Base-by-base conservation (phyloP, 1,140 invertebrate species). In the Heliconius hewitsoni region DNA sequence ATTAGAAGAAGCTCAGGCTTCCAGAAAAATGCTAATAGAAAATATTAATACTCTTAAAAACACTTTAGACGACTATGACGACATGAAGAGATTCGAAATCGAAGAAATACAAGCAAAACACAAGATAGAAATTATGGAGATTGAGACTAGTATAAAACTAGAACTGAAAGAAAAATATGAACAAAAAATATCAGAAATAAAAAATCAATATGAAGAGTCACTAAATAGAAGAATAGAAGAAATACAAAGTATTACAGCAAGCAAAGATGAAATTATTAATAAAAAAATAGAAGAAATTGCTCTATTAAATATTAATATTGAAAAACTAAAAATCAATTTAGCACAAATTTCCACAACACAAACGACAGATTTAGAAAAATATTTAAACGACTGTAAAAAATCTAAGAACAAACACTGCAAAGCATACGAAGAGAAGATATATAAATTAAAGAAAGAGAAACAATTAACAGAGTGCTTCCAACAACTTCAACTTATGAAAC, bases 261-360 rank as follows among this genome's bases (percentile, higher is more conserved):
- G 73, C 52, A 84, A 87, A 73, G 81, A 89, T 30, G 77, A 81
- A 11, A 79, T 85, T 5, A 84, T 90, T 50, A 23, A 55, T 8
- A 86, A 90, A 75, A 92, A 93, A 79, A 86, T 90, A n/a, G 88
- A 87, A 74, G 89, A 91, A 80, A 91, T 93, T 78, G 55, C 18
- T 23, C 52, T 77, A 37, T 81, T 93, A 39, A 86, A 82, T 77
- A 79, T 34, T 11, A 72, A 84, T 72, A 80, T 90, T 57, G 88
- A 93, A 55, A 86, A 88, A 6, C 76, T 87, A 46, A 89, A 89
- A 82, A 84, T 73, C 23, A 85, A 89, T 60, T 82, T 90, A 55
- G 85, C 18, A 23, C 23, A 39, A 72, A 71, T 37, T 66, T 57
- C 37, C 85, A 91, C 74, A 81, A 57, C n/a, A 80, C 73, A 81